A percentile compares a stretch with the other conserved stretches of the same genome.
Conservation (phyloP, 2,888 invertebrate genomes). For the Rhabditoides inermis region DNA sequence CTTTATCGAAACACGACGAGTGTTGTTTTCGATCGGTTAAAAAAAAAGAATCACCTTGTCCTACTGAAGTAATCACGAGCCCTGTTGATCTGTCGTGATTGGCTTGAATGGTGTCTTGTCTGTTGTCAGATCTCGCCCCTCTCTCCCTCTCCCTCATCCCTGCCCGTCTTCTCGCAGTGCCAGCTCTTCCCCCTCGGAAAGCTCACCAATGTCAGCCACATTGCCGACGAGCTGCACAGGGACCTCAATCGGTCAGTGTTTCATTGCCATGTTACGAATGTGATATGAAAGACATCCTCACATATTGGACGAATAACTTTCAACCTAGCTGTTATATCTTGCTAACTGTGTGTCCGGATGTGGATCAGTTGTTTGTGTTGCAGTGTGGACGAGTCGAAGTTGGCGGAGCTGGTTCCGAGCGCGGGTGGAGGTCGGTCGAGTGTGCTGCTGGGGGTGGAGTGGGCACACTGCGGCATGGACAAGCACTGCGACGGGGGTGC, state of each 20-base stretch:
- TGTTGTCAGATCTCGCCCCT: too few relatives aligned
- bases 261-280: neutral
- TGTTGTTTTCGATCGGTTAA: too few relatives aligned
- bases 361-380: too few relatives aligned
- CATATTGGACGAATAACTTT: too few relatives aligned
- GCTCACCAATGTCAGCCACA: slow-evolving; percentile 14
- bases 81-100: too few relatives aligned
- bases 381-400: slow-evolving; percentile 23
- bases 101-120: too few relatives aligned
- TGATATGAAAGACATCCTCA: neutral
- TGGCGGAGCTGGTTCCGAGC: slow-evolving; percentile 21
- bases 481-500: slow-evolving; percentile 15
- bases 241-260: neutral
- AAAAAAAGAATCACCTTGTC: too few relatives aligned
- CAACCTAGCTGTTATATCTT: too few relatives aligned
- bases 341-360: too few relatives aligned
- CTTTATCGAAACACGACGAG: too few relatives aligned
- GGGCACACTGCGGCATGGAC: slow-evolving; percentile 24
- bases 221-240: slow-evolving; percentile 2
- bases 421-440: slow-evolving; percentile 8
- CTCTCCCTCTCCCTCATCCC: neutral
- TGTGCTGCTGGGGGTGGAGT: slow-evolving; percentile 17
- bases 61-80: too few relatives aligned
- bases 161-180: too few relatives aligned
- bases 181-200: slow-evolving; percentile 29